A percentile compares a stretch with the other conserved stretches of the same genome.
Conservation (phyloP, 1,140 invertebrate genomes). For the Drosophila varians region DNA sequence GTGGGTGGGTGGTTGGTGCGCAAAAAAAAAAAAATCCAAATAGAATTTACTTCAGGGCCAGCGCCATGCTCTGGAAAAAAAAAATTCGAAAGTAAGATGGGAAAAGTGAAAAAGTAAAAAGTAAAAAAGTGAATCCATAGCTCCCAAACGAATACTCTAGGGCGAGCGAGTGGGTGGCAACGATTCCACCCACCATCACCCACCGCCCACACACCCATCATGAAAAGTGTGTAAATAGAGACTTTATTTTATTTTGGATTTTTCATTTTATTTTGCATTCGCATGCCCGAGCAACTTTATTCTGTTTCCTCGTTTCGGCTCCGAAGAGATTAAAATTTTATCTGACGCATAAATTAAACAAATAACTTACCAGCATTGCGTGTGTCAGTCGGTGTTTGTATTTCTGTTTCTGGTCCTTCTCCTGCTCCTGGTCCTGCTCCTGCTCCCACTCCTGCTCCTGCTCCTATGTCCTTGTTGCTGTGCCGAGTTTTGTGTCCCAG, state of each 20-base stretch:
- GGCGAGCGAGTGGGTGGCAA: neutral
- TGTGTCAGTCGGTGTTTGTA: conserved; percentile 18
- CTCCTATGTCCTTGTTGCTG: conserved; percentile 6
- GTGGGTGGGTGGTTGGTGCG: neutral
- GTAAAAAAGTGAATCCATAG: conserved; percentile 53
- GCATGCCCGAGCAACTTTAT: conserved; percentile 62
- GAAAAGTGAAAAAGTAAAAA: conserved; percentile 15
- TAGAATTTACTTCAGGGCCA: conserved; percentile 31
- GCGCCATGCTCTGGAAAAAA: conserved; percentile 5
- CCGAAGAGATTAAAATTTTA: conserved; percentile 81
- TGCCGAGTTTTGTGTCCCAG: conserved; percentile 29
- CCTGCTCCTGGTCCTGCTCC: neutral
- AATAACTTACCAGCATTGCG: conserved; percentile 67
- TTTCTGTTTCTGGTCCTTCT: neutral
- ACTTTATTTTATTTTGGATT: conserved; percentile 73
- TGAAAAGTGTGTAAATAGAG: conserved; percentile 80
- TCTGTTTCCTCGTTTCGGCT: conserved; percentile 61
- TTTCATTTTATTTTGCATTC: conserved; percentile 38
- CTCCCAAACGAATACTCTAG: conserved; percentile 59
- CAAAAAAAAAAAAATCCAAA: conserved; percentile 18
- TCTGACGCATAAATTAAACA: conserved; percentile 82
- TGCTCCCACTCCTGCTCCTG: neutral
- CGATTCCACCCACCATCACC: neutral
- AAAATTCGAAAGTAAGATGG: neutral
- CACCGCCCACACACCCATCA: conserved; percentile 11